Base-by-base conservation (phyloP, 2,797 vertebrate species). In the Coregonus suidteri region DNA sequence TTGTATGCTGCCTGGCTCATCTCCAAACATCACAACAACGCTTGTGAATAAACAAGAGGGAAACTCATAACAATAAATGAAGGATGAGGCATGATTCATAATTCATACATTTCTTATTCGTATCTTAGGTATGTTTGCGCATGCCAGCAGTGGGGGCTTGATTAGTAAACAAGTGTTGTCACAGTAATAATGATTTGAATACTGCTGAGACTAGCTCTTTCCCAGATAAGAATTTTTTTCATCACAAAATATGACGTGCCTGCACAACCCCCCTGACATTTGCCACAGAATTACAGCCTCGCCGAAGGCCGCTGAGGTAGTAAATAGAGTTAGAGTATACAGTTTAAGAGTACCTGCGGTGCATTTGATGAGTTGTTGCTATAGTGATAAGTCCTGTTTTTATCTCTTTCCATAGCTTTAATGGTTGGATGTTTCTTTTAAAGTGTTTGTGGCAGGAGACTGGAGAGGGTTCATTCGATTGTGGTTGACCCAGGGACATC, bases 61-160 rank as follows among this genome's bases (percentile, higher is more conserved):
- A 77, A 79, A 82, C 79, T 82, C 77, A 85, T 80, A 81, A 81
- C 71, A 81, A 73, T 79, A 81, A 80, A 86, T 84, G 75, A 83
- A 69, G 72, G 74, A 79, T 20, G 53, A 72, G 66, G 73, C 73
- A 74, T 71, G 77, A 77, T 76, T 79, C 73, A 84, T 78, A 84
- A 85, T 82, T 89, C 73, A 84, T 75, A 35, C 34, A 54, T 84
- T 74, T 82, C 41, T 59, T 62, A 30, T 51, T 16, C n/a, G 9
- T 35, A 5, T 16, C 76, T 51, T 64, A 34, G 35, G 25, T 74
- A 74, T 15, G 6, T 77, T 31, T 73, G 20, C 51, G 64, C 56
- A 75, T 65, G 64, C 37, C 35, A 73, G 31, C 25, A 37, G 41
- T 56, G 35, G 53, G 73, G 70, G 78, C 83, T 71, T 79, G 68